These are phyloP conservation scores for Anas platyrhynchos DNA, from an alignment of 2,113 vertebrate genomes.

Conservation along the genomic window DNA sequence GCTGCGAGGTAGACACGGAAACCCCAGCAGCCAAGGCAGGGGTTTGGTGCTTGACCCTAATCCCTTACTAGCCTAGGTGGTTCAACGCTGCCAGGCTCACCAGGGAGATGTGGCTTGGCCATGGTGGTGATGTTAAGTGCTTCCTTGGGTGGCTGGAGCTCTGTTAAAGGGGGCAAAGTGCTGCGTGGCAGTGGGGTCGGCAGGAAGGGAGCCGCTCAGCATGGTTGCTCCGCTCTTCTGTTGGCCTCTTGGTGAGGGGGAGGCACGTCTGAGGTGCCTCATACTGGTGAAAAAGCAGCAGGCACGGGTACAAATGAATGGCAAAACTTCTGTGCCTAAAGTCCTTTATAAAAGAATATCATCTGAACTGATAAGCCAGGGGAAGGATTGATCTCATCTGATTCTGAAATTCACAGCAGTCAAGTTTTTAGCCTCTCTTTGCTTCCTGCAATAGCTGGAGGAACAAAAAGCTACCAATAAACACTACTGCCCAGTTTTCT, in stretches of 20 bases:
- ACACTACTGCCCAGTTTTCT: not conserved
- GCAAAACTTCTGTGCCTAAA: not conserved
- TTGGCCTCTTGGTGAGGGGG: not conserved
- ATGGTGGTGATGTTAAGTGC: fast-evolving
- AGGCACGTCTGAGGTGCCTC: not conserved
- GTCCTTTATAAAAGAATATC: not conserved
- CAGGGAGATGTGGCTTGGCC: not conserved
- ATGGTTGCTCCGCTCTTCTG: not conserved
- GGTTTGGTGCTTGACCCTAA: not conserved
- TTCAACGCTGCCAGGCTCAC: not conserved
- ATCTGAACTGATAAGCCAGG: not conserved
- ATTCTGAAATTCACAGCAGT: not conserved
- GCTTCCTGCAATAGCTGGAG: not conserved
- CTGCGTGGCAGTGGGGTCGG: not conserved
- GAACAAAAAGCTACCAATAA: not conserved
- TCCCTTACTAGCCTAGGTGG: not conserved
- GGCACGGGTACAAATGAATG: not conserved
- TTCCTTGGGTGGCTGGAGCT: not conserved
- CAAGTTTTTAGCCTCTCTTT: not conserved
- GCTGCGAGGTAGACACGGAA: not conserved
- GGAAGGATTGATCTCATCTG: not conserved
- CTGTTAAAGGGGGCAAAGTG: not conserved
- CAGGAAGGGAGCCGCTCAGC: not conserved
- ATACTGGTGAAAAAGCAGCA: not conserved
- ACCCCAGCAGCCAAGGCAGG: not conserved